Evolutionary conservation across 2,113 vertebrate genomes (phyloP).

Genomic region (Perccottus glenii): DNA sequence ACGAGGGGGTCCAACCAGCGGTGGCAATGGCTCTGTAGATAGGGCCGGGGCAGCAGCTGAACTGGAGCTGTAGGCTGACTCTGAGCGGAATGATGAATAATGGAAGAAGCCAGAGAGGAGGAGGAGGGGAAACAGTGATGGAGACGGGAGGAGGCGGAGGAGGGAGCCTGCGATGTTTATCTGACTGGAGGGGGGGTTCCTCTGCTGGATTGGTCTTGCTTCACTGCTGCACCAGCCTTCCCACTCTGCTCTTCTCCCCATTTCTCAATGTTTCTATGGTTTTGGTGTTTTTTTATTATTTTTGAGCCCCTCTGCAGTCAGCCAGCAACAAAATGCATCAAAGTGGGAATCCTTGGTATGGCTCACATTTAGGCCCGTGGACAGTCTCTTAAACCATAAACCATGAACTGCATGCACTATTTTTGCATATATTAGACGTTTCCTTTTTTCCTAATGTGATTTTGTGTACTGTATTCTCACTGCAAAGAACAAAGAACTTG

Average conservation of each 20-base stretch:
- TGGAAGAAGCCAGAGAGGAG: conserved; percentile 66
- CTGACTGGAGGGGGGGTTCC: conserved; percentile 83
- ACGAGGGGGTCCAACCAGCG: conserved; percentile 39
- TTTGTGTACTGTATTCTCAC: no score
- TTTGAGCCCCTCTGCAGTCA: conserved; percentile 47
- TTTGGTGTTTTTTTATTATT: conserved; percentile 11
- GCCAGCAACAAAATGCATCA: conserved; percentile 29
- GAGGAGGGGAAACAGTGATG: conserved; percentile 41
- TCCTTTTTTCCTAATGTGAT: no score
- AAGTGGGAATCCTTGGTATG: neutral
- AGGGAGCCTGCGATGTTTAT: conserved; percentile 70
- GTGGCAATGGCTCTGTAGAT: conserved; percentile 25
- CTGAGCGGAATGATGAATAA: conserved; percentile 74
- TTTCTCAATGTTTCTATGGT: conserved; percentile 12
- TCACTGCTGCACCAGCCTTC: conserved; percentile 49
- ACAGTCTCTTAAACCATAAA: neutral
- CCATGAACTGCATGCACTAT: no score
- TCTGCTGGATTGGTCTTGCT: conserved; percentile 77
- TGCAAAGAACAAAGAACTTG: no score
- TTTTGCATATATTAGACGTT: no score
- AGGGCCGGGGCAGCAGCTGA: conserved; percentile 45
- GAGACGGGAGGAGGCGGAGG: conserved; percentile 54
- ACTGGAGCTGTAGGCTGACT: conserved; percentile 62
- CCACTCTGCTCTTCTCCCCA: conserved; percentile 10
- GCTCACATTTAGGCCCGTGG: neutral